A percentile compares a stretch with the other conserved stretches of the same genome.
These are phyloP conservation scores for Merluccius polli DNA, from an alignment of 2,797 vertebrate genomes.

Conservation along the genomic window DNA sequence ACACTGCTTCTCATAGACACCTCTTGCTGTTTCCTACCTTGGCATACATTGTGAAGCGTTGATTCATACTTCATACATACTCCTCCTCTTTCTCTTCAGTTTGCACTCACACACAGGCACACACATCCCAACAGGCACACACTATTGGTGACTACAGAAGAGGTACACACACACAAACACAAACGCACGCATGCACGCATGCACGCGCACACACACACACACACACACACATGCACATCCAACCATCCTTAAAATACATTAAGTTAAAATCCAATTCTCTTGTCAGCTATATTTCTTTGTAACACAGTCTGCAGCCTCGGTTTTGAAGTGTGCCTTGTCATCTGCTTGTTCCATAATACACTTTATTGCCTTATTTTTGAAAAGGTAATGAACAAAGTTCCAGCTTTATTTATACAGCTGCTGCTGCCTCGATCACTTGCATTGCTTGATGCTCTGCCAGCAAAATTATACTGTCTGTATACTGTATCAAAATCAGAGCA, in stretches of 20 bases:
- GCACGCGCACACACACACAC: conserved; percentile 2
- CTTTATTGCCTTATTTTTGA: conserved; percentile 6
- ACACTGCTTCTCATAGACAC: neutral
- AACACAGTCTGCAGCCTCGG: neutral
- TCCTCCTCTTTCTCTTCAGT: neutral
- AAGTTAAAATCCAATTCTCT: neutral
- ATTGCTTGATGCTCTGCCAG: neutral
- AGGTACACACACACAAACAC: neutral
- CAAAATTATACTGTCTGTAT: neutral
- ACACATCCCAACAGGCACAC: conserved; percentile 2
- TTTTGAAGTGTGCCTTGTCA: conserved; percentile 11
- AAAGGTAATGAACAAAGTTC: conserved; percentile 1
- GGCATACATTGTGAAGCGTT: neutral
- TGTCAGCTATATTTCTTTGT: conserved; percentile 6
- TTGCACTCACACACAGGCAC: conserved; percentile 16
- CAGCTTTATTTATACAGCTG: neutral
- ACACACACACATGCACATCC: neutral
- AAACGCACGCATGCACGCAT: neutral
- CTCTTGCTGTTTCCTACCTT: no score
- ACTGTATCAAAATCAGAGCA: neutral
- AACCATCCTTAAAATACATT: neutral
- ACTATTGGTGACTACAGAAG: no score
- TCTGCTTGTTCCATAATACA: conserved; percentile 12
- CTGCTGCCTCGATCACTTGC: neutral
- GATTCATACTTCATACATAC: neutral